A percentile compares a stretch with the other conserved stretches of the same genome.
These are phyloP conservation scores for Abscondita cerata DNA, from an alignment of 2,888 invertebrate species.

Conservation along the genomic window DNA sequence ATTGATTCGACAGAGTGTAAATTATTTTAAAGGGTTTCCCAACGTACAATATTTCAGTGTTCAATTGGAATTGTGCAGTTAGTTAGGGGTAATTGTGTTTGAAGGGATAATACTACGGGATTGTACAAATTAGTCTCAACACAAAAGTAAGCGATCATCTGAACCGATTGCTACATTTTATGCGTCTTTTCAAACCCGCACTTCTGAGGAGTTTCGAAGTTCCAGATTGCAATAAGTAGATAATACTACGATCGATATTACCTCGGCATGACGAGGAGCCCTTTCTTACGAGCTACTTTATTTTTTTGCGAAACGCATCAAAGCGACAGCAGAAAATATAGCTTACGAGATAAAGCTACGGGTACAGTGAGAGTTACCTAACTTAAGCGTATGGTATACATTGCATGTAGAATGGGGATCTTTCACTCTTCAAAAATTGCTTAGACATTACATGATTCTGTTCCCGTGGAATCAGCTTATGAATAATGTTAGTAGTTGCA, in stretches of 20 bases:
- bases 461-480: conserved; percentile 27
- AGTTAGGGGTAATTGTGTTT: too few relatives aligned
- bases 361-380: conserved; percentile 26
- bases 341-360: conserved; percentile 23
- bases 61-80: too few relatives aligned
- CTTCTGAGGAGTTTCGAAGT: conserved; percentile 47
- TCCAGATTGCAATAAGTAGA: conserved; percentile 48
- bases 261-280: conserved; percentile 20
- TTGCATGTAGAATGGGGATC: conserved; percentile 21
- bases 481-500: conserved; percentile 31
- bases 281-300: conserved; percentile 28
- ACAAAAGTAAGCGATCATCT: too few relatives aligned
- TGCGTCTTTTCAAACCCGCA: too few relatives aligned
- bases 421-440: conserved; percentile 19
- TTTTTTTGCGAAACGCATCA: conserved; percentile 28
- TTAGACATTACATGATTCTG: conserved; percentile 14
- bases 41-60: too few relatives aligned
- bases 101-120: too few relatives aligned
- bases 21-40: conserved; percentile 36
- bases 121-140: too few relatives aligned
- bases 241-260: conserved; percentile 41
- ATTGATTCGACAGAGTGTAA: conserved; percentile 40
- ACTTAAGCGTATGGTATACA: conserved; percentile 22
- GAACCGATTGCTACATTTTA: too few relatives aligned
- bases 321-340: conserved; percentile 26